Percentiles rank a stretch among this genome's conserved stretches.
Conservation (phyloP, 2,888 invertebrate species). For the Megaustenia siamemsis region DNA sequence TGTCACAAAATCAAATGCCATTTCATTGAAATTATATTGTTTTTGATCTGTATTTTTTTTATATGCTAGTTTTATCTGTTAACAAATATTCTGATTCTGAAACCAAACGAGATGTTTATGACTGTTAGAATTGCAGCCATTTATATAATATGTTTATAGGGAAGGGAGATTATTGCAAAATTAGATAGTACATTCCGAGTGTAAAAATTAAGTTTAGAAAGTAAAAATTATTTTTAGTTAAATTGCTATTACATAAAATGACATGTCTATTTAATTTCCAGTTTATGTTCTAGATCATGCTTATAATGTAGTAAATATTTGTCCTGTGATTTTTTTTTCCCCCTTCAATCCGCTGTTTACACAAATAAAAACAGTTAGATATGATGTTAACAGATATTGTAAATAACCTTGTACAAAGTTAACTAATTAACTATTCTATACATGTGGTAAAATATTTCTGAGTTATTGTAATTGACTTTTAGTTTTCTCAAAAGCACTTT, state of each 20-base stretch:
- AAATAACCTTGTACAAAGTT: neutral
- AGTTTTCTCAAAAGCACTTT: neutral
- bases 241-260: too few relatives aligned
- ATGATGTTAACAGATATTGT: slow-evolving; percentile 2
- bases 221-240: too few relatives aligned
- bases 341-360: neutral
- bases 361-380: neutral
- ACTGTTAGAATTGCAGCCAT: too few relatives aligned
- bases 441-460: neutral
- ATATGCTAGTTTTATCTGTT: neutral
- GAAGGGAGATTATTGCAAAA: too few relatives aligned
- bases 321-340: neutral
- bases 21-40: slow-evolving; percentile 16
- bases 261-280: too few relatives aligned
- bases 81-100: neutral
- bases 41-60: neutral
- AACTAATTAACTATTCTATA: neutral
- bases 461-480: neutral
- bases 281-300: neutral
- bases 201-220: too few relatives aligned
- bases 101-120: too few relatives aligned
- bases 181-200: too few relatives aligned
- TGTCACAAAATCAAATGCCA: slow-evolving; percentile 25
- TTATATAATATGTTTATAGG: too few relatives aligned
- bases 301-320: neutral